Percentiles rank a stretch among this genome's conserved stretches.
Evolutionary conservation across 2,113 vertebrate genomes (phyloP).

Genomic region (Oxyura jamaicensis): DNA sequence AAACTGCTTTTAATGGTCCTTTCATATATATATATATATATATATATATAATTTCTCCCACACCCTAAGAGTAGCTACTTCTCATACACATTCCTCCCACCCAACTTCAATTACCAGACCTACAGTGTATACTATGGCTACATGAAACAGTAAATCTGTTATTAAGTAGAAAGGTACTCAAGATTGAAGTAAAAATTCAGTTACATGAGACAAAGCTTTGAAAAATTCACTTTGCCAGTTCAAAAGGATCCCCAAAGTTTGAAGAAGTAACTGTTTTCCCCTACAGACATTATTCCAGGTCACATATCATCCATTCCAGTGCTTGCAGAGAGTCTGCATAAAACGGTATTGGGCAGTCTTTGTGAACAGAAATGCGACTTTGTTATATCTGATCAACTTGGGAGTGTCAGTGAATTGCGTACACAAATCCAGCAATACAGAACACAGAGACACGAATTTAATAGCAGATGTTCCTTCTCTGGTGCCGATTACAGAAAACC

Average conservation of each 20-base stretch:
- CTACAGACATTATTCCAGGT: neutral
- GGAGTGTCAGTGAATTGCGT: neutral
- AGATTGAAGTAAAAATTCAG: neutral
- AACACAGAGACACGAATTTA: neutral
- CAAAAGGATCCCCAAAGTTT: slow-evolving; percentile 28
- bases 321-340: slow-evolving; percentile 11
- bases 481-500: neutral
- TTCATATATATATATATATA: neutral
- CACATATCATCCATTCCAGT: neutral
- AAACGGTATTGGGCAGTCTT: neutral
- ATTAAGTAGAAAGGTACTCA: slow-evolving; percentile 6
- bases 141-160: neutral
- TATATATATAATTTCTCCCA: neutral
- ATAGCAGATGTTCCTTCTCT: neutral
- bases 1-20: neutral
- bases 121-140: neutral
- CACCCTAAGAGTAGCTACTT: neutral
- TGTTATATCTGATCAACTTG: slow-evolving; percentile 19
- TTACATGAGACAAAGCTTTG: neutral
- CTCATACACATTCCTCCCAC: neutral
- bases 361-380: slow-evolving; percentile 25
- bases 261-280: neutral
- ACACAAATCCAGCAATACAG: neutral
- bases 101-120: neutral
- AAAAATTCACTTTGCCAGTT: slow-evolving; percentile 9